Conservation (phyloP, 2,113 vertebrate genomes). For the Sitta europaea region DNA sequence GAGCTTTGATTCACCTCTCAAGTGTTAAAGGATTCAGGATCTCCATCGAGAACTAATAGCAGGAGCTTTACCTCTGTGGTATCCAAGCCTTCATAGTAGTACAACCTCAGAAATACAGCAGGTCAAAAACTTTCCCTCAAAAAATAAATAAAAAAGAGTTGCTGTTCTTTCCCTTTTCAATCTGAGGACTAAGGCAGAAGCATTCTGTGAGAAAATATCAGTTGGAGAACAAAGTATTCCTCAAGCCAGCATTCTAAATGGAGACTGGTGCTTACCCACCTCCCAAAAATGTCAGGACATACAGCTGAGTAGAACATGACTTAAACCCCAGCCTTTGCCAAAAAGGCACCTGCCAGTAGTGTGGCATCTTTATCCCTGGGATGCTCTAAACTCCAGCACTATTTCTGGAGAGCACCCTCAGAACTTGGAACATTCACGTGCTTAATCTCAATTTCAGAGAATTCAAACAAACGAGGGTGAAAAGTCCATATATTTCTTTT, state of each 20-base stretch:
- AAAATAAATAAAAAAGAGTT: neutral
- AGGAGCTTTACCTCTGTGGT: neutral
- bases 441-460: neutral
- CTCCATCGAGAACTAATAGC: neutral
- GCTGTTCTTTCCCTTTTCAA: neutral
- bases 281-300: neutral
- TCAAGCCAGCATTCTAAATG: neutral
- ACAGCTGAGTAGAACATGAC: neutral
- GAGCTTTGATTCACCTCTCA: neutral
- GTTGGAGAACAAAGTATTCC: neutral
- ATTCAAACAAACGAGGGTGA: neutral
- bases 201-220: neutral
- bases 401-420: neutral
- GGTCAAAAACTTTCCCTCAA: neutral
- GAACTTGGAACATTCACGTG: rapidly evolving
- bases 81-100: neutral
- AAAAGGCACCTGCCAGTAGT: neutral
- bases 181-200: neutral
- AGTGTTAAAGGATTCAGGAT: neutral
- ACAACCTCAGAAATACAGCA: neutral
- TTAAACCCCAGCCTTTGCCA: neutral
- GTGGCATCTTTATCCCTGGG: rapidly evolving
- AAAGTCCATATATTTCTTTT: rapidly evolving
- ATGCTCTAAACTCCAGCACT: neutral
- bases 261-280: neutral